These are phyloP conservation scores for Agriopis leucophaearia DNA, from an alignment of 2,888 invertebrate genomes.

Conservation along the genomic window DNA sequence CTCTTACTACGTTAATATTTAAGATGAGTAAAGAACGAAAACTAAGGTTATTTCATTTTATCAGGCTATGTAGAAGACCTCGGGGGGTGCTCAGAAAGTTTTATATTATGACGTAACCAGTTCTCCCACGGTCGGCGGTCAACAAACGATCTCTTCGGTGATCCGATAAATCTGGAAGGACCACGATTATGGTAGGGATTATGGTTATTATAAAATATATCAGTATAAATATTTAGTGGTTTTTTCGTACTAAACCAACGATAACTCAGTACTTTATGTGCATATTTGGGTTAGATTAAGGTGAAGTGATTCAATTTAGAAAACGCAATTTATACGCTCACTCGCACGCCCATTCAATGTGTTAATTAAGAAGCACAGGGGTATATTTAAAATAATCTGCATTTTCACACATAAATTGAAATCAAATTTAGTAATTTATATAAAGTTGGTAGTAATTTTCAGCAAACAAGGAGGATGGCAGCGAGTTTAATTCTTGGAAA, in stretches of 20 bases:
- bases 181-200: constrained; percentile 22
- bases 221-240: constrained; percentile 12
- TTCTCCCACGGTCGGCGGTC: constrained; percentile 39
- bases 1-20: not conserved
- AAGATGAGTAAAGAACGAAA: constrained; percentile 40
- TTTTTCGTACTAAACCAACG: not conserved
- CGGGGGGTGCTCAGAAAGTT: constrained; percentile 51
- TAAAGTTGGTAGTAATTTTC: too few species aligned
- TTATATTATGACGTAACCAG: constrained; percentile 54
- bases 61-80: constrained; percentile 43
- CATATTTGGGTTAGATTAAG: too few species aligned
- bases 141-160: constrained; percentile 31
- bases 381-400: too few species aligned
- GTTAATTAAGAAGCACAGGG: too few species aligned
- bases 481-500: too few species aligned
- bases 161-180: constrained; percentile 32
- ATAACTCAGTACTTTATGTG: too few species aligned
- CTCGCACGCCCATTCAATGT: too few species aligned
- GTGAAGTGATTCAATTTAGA: too few species aligned
- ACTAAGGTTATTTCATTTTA: constrained; percentile 45
- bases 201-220: constrained; percentile 27
- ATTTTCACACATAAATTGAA: too few species aligned
- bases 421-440: too few species aligned
- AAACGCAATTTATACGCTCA: too few species aligned
- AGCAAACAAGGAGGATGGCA: too few species aligned